Evolutionary conservation across 2,888 invertebrate genomes (phyloP), one percentile per base, ranked within the genome.

Genomic region (Ametastegia equiseti): DNA sequence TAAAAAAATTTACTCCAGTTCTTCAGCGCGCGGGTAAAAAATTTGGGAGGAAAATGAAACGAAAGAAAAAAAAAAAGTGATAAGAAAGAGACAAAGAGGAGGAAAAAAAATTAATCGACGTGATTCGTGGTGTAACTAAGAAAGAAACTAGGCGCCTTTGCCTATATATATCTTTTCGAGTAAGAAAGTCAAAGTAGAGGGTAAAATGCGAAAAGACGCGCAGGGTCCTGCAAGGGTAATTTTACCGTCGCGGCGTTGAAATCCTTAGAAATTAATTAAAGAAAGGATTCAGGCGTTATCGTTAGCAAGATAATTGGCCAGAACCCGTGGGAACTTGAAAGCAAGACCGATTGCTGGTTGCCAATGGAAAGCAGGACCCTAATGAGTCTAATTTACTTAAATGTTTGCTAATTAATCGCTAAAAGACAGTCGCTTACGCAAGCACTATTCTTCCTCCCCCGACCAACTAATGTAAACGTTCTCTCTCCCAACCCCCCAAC

Each of bases 341-440:
- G 60, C 57, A 78, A 78, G 63, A 63, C 60, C 78, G 63, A 60
- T 63, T 57, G 78, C 78, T 42, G 78, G 63, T 57, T 78, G 78
- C 78, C 78, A 78, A 78, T 78, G 78, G 78, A 60, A 78, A 63
- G 60, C 63, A 39, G 42, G 42, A 45, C 45, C 42, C 45, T 78
- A 78, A 78, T 63, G 78, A 78, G 78, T 78, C 78, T 78, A 78
- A 78, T 78, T 78, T 78, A 78, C 60, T 45, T 78, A 78, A 78
- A 78, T 78, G 78, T 78, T 78, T 78, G 60, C 60, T 78, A 78
- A 78, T 78, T 78, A 78, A 78, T 78, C 78, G 78, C 42, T 63
- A 45, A 75, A 75, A 75, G 75, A 75, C 75, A 75, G 50, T 75
- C 75, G 75, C 75, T 75, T 75, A 33, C 65, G 65, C 65, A 39